Conservation (phyloP, 1,140 invertebrate genomes). For the Trissolcus basalis region DNA sequence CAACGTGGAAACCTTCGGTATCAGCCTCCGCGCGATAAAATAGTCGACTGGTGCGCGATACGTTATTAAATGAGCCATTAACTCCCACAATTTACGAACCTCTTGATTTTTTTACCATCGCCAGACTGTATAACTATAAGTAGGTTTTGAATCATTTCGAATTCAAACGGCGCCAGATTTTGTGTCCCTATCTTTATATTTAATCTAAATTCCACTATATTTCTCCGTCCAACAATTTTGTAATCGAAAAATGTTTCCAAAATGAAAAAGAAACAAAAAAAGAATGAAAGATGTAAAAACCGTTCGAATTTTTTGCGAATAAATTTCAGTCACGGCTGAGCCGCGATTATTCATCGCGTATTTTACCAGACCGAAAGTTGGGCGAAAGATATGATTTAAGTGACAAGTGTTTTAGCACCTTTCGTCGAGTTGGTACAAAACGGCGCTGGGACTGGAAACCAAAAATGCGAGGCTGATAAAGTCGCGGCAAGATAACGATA, state of each 20-base stretch:
- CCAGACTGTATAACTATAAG: neutral
- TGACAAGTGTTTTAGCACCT: too few species aligned
- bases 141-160: neutral
- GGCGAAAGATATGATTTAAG: too few species aligned
- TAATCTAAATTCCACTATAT: too few species aligned
- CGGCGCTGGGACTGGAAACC: neutral
- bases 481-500: slow-evolving; percentile 23
- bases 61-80: slow-evolving; percentile 21
- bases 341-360: too few species aligned
- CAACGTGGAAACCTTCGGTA: slow-evolving; percentile 18
- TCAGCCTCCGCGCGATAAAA: slow-evolving; percentile 18
- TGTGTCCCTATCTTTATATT: too few species aligned
- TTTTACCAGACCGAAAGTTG: too few species aligned
- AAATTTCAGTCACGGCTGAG: too few species aligned
- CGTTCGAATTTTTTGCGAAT: too few species aligned
- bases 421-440: slow-evolving; percentile 6
- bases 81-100: slow-evolving; percentile 23
- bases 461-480: slow-evolving; percentile 25
- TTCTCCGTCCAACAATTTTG: too few species aligned
- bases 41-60: slow-evolving; percentile 6
- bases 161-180: neutral
- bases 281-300: too few species aligned
- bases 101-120: slow-evolving; percentile 7
- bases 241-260: too few species aligned
- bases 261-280: too few species aligned